Conservation (phyloP, 2,888 invertebrate species). For the Carpatolechia fugitivella region DNA sequence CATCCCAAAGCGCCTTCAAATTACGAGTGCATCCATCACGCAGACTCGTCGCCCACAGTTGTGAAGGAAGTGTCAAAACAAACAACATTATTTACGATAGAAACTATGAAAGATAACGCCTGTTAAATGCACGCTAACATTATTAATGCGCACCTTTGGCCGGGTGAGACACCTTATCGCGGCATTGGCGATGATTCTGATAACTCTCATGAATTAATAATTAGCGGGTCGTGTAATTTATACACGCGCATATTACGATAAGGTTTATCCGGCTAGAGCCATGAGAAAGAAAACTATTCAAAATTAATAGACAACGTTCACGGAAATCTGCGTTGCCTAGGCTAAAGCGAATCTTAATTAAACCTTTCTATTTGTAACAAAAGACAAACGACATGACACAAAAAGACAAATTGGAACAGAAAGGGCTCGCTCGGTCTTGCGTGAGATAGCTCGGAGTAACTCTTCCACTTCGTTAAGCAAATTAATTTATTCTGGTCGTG, state of each 20-base stretch:
- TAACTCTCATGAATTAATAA: constrained; percentile 3
- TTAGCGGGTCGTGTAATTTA: background rate
- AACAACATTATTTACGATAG: constrained; percentile 17
- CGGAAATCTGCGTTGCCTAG: too few species aligned
- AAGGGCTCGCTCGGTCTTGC: background rate
- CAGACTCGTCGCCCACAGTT: constrained; percentile 19
- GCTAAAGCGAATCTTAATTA: too few species aligned
- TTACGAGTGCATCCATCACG: constrained; percentile 43
- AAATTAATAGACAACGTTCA: too few species aligned
- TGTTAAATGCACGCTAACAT: background rate
- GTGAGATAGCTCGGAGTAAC: background rate
- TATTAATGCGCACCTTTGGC: constrained; percentile 4
- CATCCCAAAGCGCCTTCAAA: constrained; percentile 45
- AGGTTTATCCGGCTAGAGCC: background rate
- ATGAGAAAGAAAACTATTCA: background rate
- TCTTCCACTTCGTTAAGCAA: constrained; percentile 8
- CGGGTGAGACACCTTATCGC: background rate
- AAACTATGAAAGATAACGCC: constrained; percentile 1
- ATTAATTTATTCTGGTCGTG: constrained; percentile 8
- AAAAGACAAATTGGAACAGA: background rate
- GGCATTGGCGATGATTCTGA: constrained; percentile 1
- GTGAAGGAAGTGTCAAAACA: constrained; percentile 15
- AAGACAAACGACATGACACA: constrained; percentile 2
- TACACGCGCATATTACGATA: background rate
- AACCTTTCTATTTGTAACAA: background rate